Conservation (phyloP, 2,888 invertebrate genomes). For the Vesta saturnalis region DNA sequence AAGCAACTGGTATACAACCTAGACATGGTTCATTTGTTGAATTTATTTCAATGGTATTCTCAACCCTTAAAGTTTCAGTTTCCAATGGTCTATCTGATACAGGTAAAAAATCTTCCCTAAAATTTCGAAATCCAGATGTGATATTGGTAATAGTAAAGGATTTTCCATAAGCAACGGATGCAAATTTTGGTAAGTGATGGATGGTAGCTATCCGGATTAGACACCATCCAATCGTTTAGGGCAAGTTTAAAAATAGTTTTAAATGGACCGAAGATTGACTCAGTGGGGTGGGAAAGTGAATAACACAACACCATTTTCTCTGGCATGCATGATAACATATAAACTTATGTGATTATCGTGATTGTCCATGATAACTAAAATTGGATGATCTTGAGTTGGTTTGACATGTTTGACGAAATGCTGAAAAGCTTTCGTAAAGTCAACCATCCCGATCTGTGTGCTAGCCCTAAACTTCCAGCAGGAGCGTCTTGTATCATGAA, state of each 20-base stretch:
- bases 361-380: constrained; percentile 10
- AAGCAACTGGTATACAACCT: too few relatives aligned
- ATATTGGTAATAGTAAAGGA: constrained; percentile 11
- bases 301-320: constrained; percentile 4
- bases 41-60: constrained; percentile 9
- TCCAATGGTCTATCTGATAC: background rate
- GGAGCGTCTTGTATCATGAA: constrained; percentile 11
- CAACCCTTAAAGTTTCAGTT: too few relatives aligned
- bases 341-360: constrained; percentile 9
- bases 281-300: constrained; percentile 10
- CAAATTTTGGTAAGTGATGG: constrained; percentile 8
- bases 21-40: constrained; percentile 4
- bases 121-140: background rate
- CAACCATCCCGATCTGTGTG: background rate
- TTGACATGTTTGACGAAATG: too few relatives aligned
- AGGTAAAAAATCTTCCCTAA: background rate
- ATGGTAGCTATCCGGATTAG: background rate
- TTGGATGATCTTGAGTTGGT: background rate
- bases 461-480: constrained; percentile 11
- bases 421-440: background rate
- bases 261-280: constrained; percentile 3
- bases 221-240: constrained; percentile 11
- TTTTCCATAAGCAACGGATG: constrained; percentile 8
- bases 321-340: constrained; percentile 6
- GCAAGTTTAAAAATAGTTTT: constrained; percentile 6